Percentiles rank a stretch among this genome's conserved stretches.
phyloP scores from a whole-genome alignment of 2,888 invertebrate genomes.

The Amphipyra tragopoginis region DNA sequence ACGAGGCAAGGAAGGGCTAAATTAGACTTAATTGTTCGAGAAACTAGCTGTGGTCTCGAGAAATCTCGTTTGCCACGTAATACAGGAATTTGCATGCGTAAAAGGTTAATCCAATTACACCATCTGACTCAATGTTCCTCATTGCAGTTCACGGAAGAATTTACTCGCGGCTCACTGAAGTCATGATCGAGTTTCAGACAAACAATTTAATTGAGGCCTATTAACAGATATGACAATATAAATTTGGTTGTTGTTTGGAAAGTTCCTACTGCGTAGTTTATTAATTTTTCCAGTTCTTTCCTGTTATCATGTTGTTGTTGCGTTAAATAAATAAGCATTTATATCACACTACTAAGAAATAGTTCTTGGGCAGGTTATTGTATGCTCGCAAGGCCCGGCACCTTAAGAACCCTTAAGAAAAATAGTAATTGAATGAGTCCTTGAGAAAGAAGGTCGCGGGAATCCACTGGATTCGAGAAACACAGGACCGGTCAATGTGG shows the following conservation, averaged over 20 bases:
- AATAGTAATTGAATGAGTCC: no score
- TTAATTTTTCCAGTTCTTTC: not conserved
- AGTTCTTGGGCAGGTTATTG: no score
- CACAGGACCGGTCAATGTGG: no score
- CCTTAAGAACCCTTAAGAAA: no score
- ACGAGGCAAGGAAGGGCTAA: conserved; percentile 36
- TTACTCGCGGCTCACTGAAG: conserved; percentile 49
- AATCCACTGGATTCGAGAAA: no score
- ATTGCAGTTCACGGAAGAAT: conserved; percentile 79
- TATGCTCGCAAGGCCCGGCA: no score
- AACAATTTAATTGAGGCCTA: conserved; percentile 58
- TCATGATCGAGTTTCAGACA: conserved; percentile 68
- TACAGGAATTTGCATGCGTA: conserved; percentile 47
- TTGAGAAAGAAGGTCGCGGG: no score
- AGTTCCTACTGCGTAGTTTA: conserved; percentile 8
- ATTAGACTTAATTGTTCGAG: conserved; percentile 46
- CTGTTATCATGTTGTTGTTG: not conserved
- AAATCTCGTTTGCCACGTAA: conserved; percentile 50
- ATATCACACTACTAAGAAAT: no score
- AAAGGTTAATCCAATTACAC: conserved; percentile 70
- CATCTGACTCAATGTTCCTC: conserved; percentile 76
- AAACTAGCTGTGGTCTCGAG: conserved; percentile 45
- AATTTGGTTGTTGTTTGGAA: conserved; percentile 19
- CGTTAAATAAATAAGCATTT: no score
- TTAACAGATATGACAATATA: conserved; percentile 19